Evolutionary conservation across 2,888 invertebrate genomes (phyloP).

Genomic region (Pseudanteris insignis): DNA sequence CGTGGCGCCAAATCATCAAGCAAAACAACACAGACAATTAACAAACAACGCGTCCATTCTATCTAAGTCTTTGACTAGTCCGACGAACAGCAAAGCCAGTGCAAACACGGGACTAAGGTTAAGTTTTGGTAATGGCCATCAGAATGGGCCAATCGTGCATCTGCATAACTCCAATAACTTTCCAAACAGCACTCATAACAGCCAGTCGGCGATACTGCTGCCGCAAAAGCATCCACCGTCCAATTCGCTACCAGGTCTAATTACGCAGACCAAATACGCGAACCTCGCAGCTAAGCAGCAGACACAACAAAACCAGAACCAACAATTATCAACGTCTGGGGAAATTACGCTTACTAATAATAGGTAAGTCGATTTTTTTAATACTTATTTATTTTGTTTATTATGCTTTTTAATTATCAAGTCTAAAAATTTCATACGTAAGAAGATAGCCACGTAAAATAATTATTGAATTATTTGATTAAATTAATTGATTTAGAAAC

Average conservation of each 20-base stretch:
- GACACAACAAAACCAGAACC: slow-evolving; percentile 52
- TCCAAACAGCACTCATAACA: slow-evolving; percentile 57
- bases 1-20: slow-evolving; percentile 51
- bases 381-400: no score
- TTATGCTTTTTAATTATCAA: no score
- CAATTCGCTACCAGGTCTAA: slow-evolving; percentile 61
- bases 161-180: slow-evolving; percentile 56
- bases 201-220: slow-evolving; percentile 59
- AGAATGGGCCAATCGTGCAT: slow-evolving; percentile 56
- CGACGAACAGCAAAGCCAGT: slow-evolving; percentile 58
- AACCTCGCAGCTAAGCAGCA: slow-evolving; percentile 59
- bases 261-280: slow-evolving; percentile 61
- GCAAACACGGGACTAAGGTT: slow-evolving; percentile 50
- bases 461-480: no score
- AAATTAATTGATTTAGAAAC: no score
- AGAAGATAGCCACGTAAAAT: no score
- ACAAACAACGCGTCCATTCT: slow-evolving; percentile 59
- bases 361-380: no score
- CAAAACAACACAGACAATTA: slow-evolving; percentile 56
- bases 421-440: no score
- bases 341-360: slow-evolving; percentile 72
- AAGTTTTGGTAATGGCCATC: slow-evolving; percentile 63
- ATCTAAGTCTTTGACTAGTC: slow-evolving; percentile 64
- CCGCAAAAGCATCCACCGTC: slow-evolving; percentile 63
- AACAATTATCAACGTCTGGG: slow-evolving; percentile 64